Conservation (phyloP, 2,888 invertebrate genomes). For the Caenorhabditis sp. region DNA sequence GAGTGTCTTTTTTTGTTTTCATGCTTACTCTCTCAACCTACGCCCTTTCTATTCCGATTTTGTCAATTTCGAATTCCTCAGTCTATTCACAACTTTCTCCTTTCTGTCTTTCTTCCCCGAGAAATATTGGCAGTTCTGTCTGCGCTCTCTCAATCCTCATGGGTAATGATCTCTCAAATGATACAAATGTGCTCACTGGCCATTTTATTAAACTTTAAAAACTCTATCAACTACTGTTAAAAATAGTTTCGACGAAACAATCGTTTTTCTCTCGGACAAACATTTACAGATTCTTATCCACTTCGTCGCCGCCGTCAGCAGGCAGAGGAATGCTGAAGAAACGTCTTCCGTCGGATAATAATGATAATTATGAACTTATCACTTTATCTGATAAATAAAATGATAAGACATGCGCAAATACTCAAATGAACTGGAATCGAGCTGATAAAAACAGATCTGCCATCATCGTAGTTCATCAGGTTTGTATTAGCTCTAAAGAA, state of each 20-base stretch:
- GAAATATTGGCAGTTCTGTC: constrained; percentile 31
- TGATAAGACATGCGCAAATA: too few relatives aligned
- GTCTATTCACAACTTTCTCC: neutral
- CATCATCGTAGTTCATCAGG: constrained; percentile 77
- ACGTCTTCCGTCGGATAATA: too few relatives aligned
- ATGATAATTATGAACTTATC: too few relatives aligned
- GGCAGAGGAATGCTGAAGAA: too few relatives aligned
- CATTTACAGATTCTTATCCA: too few relatives aligned
- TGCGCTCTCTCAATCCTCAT: constrained; percentile 22
- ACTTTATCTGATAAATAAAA: too few relatives aligned
- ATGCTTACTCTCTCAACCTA: constrained; percentile 13
- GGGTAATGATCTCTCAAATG: constrained; percentile 36
- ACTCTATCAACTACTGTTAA: constrained; percentile 31
- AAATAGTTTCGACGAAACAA: neutral
- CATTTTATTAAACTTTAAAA: constrained; percentile 20
- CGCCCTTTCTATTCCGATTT: constrained; percentile 21
- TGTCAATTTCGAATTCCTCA: constrained; percentile 2
- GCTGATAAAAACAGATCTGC: too few relatives aligned
- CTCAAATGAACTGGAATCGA: too few relatives aligned
- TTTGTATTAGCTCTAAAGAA: constrained; percentile 53
- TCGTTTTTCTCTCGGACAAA: too few relatives aligned
- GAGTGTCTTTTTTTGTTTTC: constrained; percentile 26
- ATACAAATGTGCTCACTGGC: constrained; percentile 54
- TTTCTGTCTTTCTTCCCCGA: constrained; percentile 21
- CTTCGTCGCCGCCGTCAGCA: too few relatives aligned